phyloP scores from a whole-genome alignment of 2,888 invertebrate genomes.

The Orchesellides sinensis region DNA sequence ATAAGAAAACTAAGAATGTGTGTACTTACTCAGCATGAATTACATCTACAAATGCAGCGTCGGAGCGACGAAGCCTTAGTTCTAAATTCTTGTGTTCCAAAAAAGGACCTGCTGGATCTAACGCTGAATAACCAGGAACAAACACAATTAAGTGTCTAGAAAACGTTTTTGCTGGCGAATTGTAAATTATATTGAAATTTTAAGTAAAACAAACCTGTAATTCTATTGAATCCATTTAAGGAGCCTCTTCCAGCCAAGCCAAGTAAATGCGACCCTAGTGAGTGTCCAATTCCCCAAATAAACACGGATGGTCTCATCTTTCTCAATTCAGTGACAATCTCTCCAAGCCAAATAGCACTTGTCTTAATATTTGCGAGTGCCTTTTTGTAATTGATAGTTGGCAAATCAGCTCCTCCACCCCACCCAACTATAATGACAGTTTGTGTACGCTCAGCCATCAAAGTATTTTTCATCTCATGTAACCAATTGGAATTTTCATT shows the following conservation, averaged over 20 bases:
- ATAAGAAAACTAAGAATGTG: too few relatives aligned
- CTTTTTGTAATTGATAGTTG: slow-evolving; percentile 56
- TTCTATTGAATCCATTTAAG: slow-evolving; percentile 50
- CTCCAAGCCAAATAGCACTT: slow-evolving; percentile 63
- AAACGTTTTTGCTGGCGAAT: not conserved
- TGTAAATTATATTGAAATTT: not conserved
- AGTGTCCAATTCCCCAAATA: slow-evolving; percentile 66
- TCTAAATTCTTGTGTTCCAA: slow-evolving; percentile 55
- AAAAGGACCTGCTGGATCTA: slow-evolving; percentile 62
- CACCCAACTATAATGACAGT: slow-evolving; percentile 60
- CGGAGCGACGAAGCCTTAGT: slow-evolving; percentile 44
- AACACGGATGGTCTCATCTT: slow-evolving; percentile 45
- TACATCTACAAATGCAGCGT: slow-evolving; percentile 65
- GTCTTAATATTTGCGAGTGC: slow-evolving; percentile 66
- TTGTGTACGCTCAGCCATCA: slow-evolving; percentile 40
- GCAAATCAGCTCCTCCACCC: slow-evolving; percentile 59
- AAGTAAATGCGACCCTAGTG: slow-evolving; percentile 64
- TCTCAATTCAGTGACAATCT: slow-evolving; percentile 50
- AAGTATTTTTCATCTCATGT: slow-evolving; percentile 59
- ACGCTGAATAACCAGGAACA: not conserved
- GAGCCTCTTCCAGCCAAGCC: slow-evolving; percentile 61
- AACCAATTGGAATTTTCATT: slow-evolving; percentile 61
- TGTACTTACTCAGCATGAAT: slow-evolving; percentile 71
- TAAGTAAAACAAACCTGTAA: slow-evolving; percentile 37
- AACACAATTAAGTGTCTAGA: not conserved